Percentiles rank a stretch among this genome's conserved stretches.
phyloP scores from a whole-genome alignment of 2,888 invertebrate genomes.

The Eucera pruinosa region DNA sequence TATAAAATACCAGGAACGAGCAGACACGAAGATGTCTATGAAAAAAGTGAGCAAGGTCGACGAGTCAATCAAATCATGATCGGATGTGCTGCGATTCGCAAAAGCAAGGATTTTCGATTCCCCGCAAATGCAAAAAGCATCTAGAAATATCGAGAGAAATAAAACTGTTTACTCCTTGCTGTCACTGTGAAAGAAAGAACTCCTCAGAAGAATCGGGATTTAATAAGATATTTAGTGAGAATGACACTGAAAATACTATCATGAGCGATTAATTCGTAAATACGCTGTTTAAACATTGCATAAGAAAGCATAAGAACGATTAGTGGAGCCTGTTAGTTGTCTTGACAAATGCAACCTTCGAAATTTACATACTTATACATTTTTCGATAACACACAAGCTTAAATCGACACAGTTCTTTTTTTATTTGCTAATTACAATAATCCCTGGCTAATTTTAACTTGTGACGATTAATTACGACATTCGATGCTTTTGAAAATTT shows the following conservation, averaged over 20 bases:
- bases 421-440: not conserved
- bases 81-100: constrained; percentile 11
- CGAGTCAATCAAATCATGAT: constrained; percentile 38
- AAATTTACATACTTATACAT: constrained; percentile 21
- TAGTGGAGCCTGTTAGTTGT: too few species aligned
- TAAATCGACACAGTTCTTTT: not conserved
- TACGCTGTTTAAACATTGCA: not conserved
- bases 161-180: not conserved
- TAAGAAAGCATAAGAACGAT: not conserved
- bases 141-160: not conserved
- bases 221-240: too few species aligned
- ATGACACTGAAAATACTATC: not conserved
- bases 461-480: not conserved
- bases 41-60: constrained; percentile 35
- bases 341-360: not conserved
- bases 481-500: not conserved
- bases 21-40: not conserved
- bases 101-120: constrained; percentile 1
- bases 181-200: not conserved
- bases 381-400: not conserved
- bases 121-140: not conserved
- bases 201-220: not conserved
- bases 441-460: not conserved
- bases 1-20: constrained; percentile 15
- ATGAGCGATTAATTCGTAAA: not conserved